A percentile compares a stretch with the other conserved stretches of the same genome.
Conservation (phyloP, 2,797 vertebrate species). For the Sebastiscus tertius region DNA sequence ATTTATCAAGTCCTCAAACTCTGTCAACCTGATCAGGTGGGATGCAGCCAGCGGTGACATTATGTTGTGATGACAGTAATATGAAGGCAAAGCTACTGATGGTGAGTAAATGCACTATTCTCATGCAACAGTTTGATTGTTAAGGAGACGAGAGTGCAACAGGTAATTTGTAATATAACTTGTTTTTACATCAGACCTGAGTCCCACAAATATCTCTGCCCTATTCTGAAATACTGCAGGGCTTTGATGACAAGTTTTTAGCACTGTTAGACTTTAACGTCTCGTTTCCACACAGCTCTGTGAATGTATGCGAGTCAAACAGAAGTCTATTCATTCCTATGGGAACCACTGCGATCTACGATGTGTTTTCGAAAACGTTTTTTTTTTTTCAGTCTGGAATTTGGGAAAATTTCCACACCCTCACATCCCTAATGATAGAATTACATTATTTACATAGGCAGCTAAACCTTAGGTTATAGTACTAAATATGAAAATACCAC, state of each 20-base stretch:
- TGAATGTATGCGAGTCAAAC: too few species aligned
- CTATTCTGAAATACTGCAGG: too few species aligned
- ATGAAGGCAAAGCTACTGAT: neutral
- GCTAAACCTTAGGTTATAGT: neutral
- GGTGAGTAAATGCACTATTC: neutral
- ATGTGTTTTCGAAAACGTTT: too few species aligned
- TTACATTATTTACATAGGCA: neutral
- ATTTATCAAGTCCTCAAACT: neutral
- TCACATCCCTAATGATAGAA: neutral
- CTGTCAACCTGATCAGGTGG: neutral
- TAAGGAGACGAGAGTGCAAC: neutral
- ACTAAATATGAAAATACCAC: neutral
- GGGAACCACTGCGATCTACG: too few species aligned
- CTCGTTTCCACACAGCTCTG: too few species aligned
- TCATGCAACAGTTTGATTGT: neutral
- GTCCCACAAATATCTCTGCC: too few species aligned
- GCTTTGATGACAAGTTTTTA: too few species aligned
- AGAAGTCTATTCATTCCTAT: too few species aligned
- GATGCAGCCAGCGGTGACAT: neutral
- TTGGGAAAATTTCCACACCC: neutral
- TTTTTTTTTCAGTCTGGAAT: too few species aligned
- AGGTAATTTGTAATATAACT: neutral
- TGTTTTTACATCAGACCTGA: neutral
- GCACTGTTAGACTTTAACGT: too few species aligned
- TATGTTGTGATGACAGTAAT: neutral